Evolutionary conservation across 1,140 invertebrate species (phyloP).

Genomic region (Halictus rubicundus): DNA sequence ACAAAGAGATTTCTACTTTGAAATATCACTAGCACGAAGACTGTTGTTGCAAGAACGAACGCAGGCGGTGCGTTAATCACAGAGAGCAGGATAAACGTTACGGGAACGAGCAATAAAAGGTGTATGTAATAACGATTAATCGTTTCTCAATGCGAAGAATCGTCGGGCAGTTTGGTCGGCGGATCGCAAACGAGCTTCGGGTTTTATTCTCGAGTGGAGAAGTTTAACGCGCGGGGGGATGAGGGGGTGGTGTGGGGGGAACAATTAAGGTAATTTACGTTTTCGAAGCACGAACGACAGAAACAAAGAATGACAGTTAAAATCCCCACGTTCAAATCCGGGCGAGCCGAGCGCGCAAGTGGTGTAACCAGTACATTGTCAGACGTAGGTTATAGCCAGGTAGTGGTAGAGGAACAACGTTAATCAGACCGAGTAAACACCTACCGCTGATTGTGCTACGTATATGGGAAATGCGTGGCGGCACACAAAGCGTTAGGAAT

Average conservation of each 20-base stretch:
- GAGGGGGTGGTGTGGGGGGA: no score
- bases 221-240: neutral
- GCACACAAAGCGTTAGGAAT: conserved; percentile 57
- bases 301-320: conserved; percentile 6
- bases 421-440: conserved; percentile 74
- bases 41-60: no score
- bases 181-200: no score
- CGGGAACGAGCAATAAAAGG: no score
- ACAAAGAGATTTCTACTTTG: no score
- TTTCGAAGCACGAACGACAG: conserved; percentile 6
- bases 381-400: conserved; percentile 47
- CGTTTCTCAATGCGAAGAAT: no score
- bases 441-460: conserved; percentile 70
- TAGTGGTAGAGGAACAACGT: conserved; percentile 63
- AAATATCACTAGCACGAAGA: no score
- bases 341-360: conserved; percentile 2
- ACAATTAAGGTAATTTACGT: conserved; percentile 23
- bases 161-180: no score
- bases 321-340: conserved; percentile 42
- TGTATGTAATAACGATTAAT: no score
- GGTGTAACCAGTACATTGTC: conserved; percentile 41
- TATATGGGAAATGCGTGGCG: conserved; percentile 63
- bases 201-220: neutral
- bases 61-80: no score
- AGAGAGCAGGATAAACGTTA: no score